phyloP scores from a whole-genome alignment of 1,140 invertebrate genomes.

The Heliconius himera region DNA sequence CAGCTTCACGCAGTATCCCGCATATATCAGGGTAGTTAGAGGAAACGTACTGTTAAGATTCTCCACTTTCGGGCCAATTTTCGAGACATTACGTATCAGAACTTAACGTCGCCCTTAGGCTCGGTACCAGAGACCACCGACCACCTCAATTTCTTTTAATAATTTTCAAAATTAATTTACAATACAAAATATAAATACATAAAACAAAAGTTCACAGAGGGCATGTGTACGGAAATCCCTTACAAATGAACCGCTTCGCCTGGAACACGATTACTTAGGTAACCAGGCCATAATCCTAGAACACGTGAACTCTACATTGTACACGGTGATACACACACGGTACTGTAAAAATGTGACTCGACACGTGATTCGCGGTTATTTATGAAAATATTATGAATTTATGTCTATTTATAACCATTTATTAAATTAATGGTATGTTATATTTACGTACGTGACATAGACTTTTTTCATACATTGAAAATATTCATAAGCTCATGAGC shows the following conservation, averaged over 20 bases:
- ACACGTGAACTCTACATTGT: background rate
- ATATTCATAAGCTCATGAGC: too few relatives aligned
- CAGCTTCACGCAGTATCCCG: too few relatives aligned
- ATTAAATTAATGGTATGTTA: background rate
- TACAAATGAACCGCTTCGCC: conserved; percentile 1
- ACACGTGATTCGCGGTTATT: conserved; percentile 1
- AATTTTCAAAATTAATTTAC: too few relatives aligned
- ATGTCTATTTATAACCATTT: background rate
- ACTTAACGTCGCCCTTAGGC: too few relatives aligned
- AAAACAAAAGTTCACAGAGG: background rate
- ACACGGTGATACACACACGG: background rate
- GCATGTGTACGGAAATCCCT: background rate
- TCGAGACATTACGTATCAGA: too few relatives aligned
- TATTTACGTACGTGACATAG: background rate
- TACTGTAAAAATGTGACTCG: background rate
- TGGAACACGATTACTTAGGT: conserved; percentile 10
- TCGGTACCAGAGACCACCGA: too few relatives aligned
- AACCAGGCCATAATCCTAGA: conserved; percentile 3
- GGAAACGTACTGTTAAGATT: background rate
- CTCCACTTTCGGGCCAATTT: too few relatives aligned
- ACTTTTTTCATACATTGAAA: too few relatives aligned
- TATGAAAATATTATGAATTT: background rate
- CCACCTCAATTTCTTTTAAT: too few relatives aligned
- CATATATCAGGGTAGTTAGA: background rate
- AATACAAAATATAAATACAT: too few relatives aligned